Evolutionary conservation across 2,797 vertebrate genomes (phyloP).

Genomic region (Graptemys geographica): DNA sequence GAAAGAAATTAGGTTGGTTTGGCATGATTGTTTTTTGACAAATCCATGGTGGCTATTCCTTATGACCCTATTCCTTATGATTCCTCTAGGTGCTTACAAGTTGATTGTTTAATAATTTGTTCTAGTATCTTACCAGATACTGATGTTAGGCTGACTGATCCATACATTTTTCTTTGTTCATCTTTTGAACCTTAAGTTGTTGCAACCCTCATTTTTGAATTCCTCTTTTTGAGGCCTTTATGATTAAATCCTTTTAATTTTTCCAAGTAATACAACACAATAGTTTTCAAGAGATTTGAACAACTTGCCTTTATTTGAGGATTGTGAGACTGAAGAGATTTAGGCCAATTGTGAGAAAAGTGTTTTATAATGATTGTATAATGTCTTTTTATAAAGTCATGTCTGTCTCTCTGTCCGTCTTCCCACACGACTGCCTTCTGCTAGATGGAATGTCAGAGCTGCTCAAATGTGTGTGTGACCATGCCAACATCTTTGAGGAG

Average conservation of each 20-base stretch:
- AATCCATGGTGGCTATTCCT: neutral
- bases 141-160: neutral
- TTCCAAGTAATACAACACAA: neutral
- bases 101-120: neutral
- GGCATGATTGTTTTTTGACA: neutral
- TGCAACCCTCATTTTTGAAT: neutral
- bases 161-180: neutral
- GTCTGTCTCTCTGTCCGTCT: slow-evolving; percentile 43
- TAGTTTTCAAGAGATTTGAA: neutral
- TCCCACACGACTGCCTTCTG: slow-evolving; percentile 38
- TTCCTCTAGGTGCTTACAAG: neutral
- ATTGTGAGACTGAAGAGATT: neutral
- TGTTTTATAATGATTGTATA: slow-evolving; percentile 1
- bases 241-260: neutral
- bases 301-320: neutral
- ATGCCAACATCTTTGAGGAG: slow-evolving; percentile 52
- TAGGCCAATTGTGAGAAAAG: neutral
- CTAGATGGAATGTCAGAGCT: slow-evolving; percentile 63
- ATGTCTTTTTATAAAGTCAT: neutral
- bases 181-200: neutral
- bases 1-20: neutral
- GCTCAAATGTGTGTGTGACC: slow-evolving; percentile 69
- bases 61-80: neutral
- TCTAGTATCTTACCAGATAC: neutral
- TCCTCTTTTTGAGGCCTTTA: neutral